phyloP scores from a whole-genome alignment of 2,113 vertebrate genomes.

The Tenrec ecaudatus region DNA sequence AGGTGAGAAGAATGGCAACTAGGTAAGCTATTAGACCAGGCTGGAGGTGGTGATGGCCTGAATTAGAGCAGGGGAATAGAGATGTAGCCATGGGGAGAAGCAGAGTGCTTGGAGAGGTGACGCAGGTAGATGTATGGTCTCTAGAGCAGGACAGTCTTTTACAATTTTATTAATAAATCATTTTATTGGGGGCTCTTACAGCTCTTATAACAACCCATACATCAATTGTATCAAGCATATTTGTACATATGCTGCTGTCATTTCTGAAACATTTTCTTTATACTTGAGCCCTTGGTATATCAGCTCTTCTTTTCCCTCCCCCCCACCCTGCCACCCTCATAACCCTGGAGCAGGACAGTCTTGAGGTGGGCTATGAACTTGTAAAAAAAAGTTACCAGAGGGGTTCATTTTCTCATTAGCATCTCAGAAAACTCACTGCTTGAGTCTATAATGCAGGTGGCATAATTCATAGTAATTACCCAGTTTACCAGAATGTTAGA shows the following conservation, averaged over 20 bases:
- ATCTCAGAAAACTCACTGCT: not conserved
- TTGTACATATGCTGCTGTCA: too few relatives aligned
- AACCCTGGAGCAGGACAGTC: not conserved
- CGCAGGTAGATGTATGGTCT: not conserved
- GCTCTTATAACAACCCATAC: too few relatives aligned
- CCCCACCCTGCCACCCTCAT: too few relatives aligned
- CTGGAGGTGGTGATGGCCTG: not conserved
- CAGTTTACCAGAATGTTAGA: not conserved
- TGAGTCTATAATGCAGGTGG: not conserved
- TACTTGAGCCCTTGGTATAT: too few relatives aligned
- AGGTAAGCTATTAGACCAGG: not conserved
- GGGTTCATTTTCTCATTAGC: not conserved
- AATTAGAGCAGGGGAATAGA: not conserved
- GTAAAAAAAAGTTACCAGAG: constrained; percentile 10
- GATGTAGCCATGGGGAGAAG: not conserved
- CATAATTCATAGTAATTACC: not conserved
- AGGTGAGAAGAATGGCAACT: not conserved
- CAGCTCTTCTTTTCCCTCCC: too few relatives aligned
- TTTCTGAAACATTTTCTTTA: too few relatives aligned
- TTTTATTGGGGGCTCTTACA: too few relatives aligned
- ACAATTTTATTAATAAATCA: too few relatives aligned
- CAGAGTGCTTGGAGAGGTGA: not conserved
- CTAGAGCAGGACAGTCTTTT: not conserved
- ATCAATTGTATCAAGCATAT: too few relatives aligned
- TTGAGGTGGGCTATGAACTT: not conserved